Evolutionary conservation across 2,797 vertebrate species (phyloP), one percentile per base, ranked within the genome.

Genomic region (Columba guinea): DNA sequence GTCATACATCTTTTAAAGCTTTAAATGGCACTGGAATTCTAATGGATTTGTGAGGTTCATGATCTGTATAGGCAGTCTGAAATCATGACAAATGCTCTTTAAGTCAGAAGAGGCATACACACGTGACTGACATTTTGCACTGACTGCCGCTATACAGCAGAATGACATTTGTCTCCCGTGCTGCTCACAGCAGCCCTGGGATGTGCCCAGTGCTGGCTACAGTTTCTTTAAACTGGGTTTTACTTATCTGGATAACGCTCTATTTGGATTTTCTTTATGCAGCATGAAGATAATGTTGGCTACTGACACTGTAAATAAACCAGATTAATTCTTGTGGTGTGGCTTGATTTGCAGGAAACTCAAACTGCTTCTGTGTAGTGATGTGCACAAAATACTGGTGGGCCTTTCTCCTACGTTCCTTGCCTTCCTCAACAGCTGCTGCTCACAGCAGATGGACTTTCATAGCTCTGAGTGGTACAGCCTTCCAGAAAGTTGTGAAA

Each of bases 221-320:
- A 2, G 79, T 53, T 81, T 62, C 81, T 90, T 79, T 64, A 81
- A 56, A 58, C 13, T 68, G 56, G 51, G 35, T 59, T 70, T 93
- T 78, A 74, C 65, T 87, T 64, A 67, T 91, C 91, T 89, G 87
- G 78, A 32, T 82, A 44, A 67, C 14, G 4, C 86, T 94, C 37
- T 32, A 23, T 87, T 94, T 92, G 70, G 59, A 59, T 95, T 93
- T 94, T 94, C 70, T 91, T 86, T 9, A 10, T 41, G 30, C 35
- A 70, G 70, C 15, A 32, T 4, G 18, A 85, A 13, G 63, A 82
- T 82, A 28, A 62, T 44, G n/a, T 89, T 94, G 87, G 89, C 91
- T 96, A 32, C 76, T 89, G 88, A 90, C 27, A n/a, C 86, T 52
- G 48, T 89, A 95, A 95, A 78, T 93, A 95, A 95, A 95, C 52